Conservation (phyloP, 2,113 vertebrate genomes). For the Antigone vipio region DNA sequence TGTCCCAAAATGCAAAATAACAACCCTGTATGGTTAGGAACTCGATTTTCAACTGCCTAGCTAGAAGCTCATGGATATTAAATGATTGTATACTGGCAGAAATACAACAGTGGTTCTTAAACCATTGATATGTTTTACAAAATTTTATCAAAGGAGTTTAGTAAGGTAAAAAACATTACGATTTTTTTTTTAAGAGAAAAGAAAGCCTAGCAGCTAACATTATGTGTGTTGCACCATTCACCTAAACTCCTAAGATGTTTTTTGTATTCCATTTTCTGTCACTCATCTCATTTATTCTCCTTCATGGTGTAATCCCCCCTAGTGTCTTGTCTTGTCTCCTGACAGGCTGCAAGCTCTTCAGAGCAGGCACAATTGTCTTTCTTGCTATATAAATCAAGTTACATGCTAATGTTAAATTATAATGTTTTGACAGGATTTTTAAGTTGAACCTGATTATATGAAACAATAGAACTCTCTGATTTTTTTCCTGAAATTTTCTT, state of each 20-base stretch:
- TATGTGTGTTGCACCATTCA: background rate
- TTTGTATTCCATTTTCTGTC: constrained; percentile 50
- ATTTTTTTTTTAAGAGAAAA: background rate
- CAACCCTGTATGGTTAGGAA: background rate
- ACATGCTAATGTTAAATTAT: constrained; percentile 51
- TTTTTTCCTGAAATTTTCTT: background rate
- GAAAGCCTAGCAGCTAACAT: background rate
- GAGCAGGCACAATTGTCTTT: constrained; percentile 53
- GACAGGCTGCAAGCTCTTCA: constrained; percentile 59
- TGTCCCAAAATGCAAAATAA: background rate
- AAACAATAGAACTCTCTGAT: constrained; percentile 31
- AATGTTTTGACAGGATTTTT: constrained; percentile 64
- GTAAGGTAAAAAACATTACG: background rate
- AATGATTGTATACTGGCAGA: background rate
- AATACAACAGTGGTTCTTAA: background rate
- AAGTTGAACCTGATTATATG: constrained; percentile 55
- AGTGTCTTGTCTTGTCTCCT: constrained; percentile 56
- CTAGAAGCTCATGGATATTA: background rate
- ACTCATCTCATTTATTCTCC: constrained; percentile 58
- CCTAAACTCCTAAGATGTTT: background rate
- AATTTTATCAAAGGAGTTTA: background rate
- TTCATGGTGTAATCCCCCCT: constrained; percentile 15
- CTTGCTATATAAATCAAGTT: constrained; percentile 58
- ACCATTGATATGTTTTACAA: background rate
- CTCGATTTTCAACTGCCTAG: background rate